Percentiles rank a stretch among this genome's conserved stretches.
Evolutionary conservation across 1,140 invertebrate genomes (phyloP).

Genomic region (Bombus polaris): DNA sequence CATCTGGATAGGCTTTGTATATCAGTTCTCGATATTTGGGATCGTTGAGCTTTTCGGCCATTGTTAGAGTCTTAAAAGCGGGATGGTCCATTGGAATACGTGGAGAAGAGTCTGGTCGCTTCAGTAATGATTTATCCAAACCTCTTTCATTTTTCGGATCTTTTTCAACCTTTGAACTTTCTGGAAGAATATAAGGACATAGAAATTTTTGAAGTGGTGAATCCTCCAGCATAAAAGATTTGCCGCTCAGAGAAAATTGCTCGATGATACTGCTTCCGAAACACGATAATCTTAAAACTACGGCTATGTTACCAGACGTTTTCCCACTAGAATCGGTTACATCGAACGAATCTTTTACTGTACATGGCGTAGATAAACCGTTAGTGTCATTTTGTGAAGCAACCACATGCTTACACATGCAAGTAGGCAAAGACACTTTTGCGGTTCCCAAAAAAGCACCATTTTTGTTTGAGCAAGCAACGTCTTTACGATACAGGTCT

Average conservation of each 20-base stretch:
- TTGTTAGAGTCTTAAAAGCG: constrained; percentile 70
- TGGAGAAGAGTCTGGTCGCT: constrained; percentile 52
- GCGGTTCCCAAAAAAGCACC: constrained; percentile 40
- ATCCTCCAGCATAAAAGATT: constrained; percentile 61
- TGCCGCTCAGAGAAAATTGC: constrained; percentile 44
- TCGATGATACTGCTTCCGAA: constrained; percentile 67
- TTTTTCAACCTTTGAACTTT: not conserved
- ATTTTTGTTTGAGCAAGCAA: not conserved
- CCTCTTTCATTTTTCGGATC: not conserved
- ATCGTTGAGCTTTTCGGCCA: constrained; percentile 74
- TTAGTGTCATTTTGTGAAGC: constrained; percentile 37
- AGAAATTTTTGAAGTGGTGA: constrained; percentile 52
- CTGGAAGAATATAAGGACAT: not conserved
- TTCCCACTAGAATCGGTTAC: constrained; percentile 50
- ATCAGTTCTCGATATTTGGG: constrained; percentile 66
- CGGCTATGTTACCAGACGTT: constrained; percentile 58
- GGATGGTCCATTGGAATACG: constrained; percentile 63
- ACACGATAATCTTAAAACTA: constrained; percentile 67
- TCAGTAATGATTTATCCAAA: not conserved
- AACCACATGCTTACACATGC: constrained; percentile 45
- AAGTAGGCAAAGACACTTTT: constrained; percentile 44
- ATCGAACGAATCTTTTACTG: constrained; percentile 61
- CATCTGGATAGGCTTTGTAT: constrained; percentile 70
- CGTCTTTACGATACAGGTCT: constrained; percentile 45
- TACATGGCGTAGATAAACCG: constrained; percentile 46